Evolutionary conservation across 2,888 invertebrate genomes (phyloP).

Genomic region (Sepiola atlantica): DNA sequence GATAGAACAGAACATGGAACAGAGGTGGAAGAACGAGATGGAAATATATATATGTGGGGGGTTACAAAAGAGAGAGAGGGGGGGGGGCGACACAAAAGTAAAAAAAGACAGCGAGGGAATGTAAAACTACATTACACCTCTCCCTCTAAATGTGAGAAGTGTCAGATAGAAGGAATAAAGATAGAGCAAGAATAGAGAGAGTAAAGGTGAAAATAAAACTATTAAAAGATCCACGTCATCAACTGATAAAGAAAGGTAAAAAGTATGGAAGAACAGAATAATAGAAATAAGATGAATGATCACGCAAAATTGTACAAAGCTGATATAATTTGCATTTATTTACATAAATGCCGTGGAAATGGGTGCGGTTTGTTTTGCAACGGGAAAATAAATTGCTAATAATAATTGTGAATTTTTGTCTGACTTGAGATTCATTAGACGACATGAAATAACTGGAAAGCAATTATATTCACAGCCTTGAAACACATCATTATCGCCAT

Average conservation of each 20-base stretch:
- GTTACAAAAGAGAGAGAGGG: not conserved
- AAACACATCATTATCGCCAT: not conserved
- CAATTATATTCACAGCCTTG: not conserved
- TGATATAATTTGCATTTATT: conserved; percentile 1
- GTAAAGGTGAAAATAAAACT: too few relatives aligned
- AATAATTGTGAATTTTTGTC: not conserved
- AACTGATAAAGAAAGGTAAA: not conserved
- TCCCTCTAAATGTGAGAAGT: too few relatives aligned
- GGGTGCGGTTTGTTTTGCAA: not conserved
- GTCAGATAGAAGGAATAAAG: too few relatives aligned
- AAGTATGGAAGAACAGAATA: not conserved
- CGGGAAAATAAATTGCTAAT: not conserved
- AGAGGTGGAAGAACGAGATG: not conserved
- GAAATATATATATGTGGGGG: not conserved
- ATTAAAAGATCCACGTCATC: too few relatives aligned
- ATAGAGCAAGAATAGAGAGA: too few relatives aligned
- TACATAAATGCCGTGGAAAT: not conserved
- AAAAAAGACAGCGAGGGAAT: not conserved
- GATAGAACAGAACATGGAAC: not conserved
- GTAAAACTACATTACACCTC: not conserved
- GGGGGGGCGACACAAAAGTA: not conserved
- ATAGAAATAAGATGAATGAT: too few relatives aligned
- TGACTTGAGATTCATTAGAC: not conserved
- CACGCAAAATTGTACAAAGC: not conserved
- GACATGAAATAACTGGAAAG: not conserved